These are phyloP conservation scores for Campoplex nolae DNA, from an alignment of 2,888 invertebrate species.

Conservation along the genomic window DNA sequence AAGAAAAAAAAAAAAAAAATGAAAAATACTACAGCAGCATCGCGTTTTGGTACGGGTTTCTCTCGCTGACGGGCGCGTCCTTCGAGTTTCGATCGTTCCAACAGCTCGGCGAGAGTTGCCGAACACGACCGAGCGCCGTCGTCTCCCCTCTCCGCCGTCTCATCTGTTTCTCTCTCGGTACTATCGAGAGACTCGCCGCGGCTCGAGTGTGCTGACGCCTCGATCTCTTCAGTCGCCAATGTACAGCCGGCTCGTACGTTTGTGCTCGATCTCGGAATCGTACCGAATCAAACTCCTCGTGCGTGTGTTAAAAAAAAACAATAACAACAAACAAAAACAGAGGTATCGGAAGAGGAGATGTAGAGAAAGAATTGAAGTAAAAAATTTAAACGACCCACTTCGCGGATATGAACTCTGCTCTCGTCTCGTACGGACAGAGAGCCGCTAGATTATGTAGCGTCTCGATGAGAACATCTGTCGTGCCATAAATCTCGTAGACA, in stretches of 20 bases:
- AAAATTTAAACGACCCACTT: not conserved
- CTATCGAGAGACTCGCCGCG: conserved; percentile 15
- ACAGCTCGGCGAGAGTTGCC: conserved; percentile 52
- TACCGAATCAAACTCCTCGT: conserved; percentile 23
- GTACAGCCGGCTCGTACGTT: conserved; percentile 69
- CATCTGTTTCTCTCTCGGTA: conserved; percentile 29
- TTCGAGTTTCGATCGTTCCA: conserved; percentile 49
- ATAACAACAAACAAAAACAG: conserved; percentile 26
- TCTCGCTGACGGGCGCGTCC: conserved; percentile 54
- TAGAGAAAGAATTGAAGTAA: conserved; percentile 14
- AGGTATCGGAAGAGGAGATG: not conserved
- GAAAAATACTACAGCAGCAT: conserved; percentile 12
- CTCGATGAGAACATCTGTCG: conserved; percentile 46
- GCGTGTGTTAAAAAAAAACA: conserved; percentile 54
- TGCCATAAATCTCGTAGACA: conserved; percentile 44
- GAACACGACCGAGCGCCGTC: conserved; percentile 57
- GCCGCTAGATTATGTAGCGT: conserved; percentile 44
- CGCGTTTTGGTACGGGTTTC: conserved; percentile 45
- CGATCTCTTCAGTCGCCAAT: conserved; percentile 66
- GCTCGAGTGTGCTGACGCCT: conserved; percentile 41
- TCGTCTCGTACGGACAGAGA: conserved; percentile 11
- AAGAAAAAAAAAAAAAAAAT: not conserved
- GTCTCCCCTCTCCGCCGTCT: conserved; percentile 16
- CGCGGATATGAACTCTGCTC: conserved; percentile 18
- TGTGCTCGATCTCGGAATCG: not conserved